A percentile compares a stretch with the other conserved stretches of the same genome.
Conservation (phyloP, 1,140 invertebrate species). For the Platorchestia sp. region DNA sequence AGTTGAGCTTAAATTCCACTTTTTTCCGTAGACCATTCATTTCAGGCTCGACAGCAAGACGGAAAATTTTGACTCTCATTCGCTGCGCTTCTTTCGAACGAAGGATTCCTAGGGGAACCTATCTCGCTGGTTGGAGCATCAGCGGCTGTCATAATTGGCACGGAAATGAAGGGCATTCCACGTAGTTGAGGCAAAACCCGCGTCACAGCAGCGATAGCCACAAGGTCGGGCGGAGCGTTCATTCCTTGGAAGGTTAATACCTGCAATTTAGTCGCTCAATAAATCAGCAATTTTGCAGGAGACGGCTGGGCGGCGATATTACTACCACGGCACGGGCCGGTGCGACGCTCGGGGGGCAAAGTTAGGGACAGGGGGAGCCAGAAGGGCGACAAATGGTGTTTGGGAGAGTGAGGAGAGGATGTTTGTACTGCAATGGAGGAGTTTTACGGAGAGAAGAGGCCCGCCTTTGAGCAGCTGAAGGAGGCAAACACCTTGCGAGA, state of each 20-base stretch:
- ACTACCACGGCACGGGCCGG: neutral
- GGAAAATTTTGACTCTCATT: neutral
- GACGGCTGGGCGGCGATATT: conserved; percentile 30
- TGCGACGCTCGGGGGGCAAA: neutral
- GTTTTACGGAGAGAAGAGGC: neutral
- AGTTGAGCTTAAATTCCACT: neutral
- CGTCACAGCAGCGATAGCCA: neutral
- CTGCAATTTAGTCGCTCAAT: conserved; percentile 35
- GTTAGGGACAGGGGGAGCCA: neutral
- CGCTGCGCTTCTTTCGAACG: neutral
- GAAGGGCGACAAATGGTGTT: neutral
- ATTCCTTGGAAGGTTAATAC: conserved; percentile 6
- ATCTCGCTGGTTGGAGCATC: too few relatives aligned
- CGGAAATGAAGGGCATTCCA: too few relatives aligned
- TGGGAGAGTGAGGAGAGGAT: neutral
- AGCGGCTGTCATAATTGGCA: too few relatives aligned
- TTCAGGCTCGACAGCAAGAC: neutral
- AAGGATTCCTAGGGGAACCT: neutral
- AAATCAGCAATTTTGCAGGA: conserved; percentile 51
- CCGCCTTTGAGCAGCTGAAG: neutral
- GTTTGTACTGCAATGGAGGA: neutral
- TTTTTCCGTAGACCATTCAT: neutral
- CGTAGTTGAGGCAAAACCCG: neutral
- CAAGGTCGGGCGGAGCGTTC: conserved; percentile 17
- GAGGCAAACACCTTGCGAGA: neutral